Conservation (phyloP, 1,140 invertebrate species). For the Plodia interpunctella region DNA sequence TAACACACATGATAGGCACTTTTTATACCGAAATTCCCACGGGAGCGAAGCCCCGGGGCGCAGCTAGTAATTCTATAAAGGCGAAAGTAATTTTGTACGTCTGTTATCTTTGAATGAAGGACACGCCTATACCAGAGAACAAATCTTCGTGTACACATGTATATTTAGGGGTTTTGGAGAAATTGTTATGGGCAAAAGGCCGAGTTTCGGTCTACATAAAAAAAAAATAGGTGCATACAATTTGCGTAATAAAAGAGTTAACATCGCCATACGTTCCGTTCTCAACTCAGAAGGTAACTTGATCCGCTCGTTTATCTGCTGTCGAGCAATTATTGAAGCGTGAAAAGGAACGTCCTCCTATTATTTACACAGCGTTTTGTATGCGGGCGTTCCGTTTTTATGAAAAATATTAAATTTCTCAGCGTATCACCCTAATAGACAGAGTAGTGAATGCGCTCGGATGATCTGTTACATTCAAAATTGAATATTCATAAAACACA, state of each 20-base stretch:
- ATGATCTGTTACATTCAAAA: not conserved
- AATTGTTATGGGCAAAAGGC: too few relatives aligned
- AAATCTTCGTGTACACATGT: too few relatives aligned
- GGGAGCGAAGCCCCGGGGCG: too few relatives aligned
- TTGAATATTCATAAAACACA: not conserved
- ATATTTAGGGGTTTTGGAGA: too few relatives aligned
- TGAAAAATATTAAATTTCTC: slow-evolving; percentile 70
- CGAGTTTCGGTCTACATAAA: too few relatives aligned
- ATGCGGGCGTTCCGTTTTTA: slow-evolving; percentile 70
- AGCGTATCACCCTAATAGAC: slow-evolving; percentile 24
- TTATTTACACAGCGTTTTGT: slow-evolving; percentile 72
- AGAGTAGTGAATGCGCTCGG: not conserved
- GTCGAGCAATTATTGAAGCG: slow-evolving; percentile 76
- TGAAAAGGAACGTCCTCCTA: slow-evolving; percentile 74
- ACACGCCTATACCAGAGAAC: too few relatives aligned
- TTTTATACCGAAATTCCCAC: too few relatives aligned
- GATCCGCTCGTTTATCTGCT: slow-evolving; percentile 71
- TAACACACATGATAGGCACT: not conserved
- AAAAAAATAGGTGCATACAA: slow-evolving; percentile 16
- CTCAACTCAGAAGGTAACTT: slow-evolving; percentile 44
- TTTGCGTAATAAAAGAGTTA: slow-evolving; percentile 52
- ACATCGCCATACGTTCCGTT: slow-evolving; percentile 41
- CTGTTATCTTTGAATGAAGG: too few relatives aligned
- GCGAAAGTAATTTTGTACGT: not conserved
- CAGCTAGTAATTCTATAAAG: not conserved